These are phyloP conservation scores for Lordiphosa stackelbergi DNA, from an alignment of 1,140 invertebrate genomes.

Conservation along the genomic window DNA sequence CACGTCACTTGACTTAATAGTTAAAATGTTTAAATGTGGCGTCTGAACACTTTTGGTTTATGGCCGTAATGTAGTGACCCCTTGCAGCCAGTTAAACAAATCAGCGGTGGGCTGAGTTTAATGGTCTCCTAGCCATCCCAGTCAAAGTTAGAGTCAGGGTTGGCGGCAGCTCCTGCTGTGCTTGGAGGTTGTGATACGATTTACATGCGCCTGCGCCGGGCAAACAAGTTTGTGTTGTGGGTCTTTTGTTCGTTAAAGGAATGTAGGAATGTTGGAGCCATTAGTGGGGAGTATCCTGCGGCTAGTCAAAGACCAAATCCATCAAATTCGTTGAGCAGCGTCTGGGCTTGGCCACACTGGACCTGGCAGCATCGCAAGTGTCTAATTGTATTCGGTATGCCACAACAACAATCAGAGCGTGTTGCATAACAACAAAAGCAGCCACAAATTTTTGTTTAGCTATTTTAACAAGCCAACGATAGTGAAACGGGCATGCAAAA, in stretches of 20 bases:
- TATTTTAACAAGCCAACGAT: slow-evolving; percentile 72
- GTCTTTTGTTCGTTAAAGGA: slow-evolving; percentile 46
- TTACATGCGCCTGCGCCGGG: slow-evolving; percentile 29
- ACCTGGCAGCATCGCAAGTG: slow-evolving; percentile 61
- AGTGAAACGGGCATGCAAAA: slow-evolving; percentile 72
- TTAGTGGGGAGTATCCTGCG: slow-evolving; percentile 30
- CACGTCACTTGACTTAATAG: slow-evolving; percentile 51
- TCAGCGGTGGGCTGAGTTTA: slow-evolving; percentile 52
- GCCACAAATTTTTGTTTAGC: slow-evolving; percentile 36
- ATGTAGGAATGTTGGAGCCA: not conserved
- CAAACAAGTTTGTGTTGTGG: slow-evolving; percentile 44
- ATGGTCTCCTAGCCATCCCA: slow-evolving; percentile 36
- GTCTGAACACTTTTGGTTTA: slow-evolving; percentile 47
- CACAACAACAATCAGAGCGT: slow-evolving; percentile 69
- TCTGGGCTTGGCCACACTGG: slow-evolving; percentile 24
- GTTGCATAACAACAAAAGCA: slow-evolving; percentile 68
- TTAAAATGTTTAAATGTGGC: slow-evolving; percentile 34
- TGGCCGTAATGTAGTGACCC: slow-evolving; percentile 46
- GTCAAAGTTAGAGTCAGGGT: slow-evolving; percentile 10
- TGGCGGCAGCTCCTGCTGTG: slow-evolving; percentile 52
- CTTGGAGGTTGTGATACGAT: slow-evolving; percentile 48
- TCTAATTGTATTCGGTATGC: slow-evolving; percentile 54
- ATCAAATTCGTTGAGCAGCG: slow-evolving; percentile 43
- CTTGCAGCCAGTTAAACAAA: slow-evolving; percentile 60
- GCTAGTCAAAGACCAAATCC: slow-evolving; percentile 38